Percentiles rank a stretch among this genome's conserved stretches.
Evolutionary conservation across 2,888 invertebrate genomes (phyloP).

Genomic region (Idaea dimidiata): DNA sequence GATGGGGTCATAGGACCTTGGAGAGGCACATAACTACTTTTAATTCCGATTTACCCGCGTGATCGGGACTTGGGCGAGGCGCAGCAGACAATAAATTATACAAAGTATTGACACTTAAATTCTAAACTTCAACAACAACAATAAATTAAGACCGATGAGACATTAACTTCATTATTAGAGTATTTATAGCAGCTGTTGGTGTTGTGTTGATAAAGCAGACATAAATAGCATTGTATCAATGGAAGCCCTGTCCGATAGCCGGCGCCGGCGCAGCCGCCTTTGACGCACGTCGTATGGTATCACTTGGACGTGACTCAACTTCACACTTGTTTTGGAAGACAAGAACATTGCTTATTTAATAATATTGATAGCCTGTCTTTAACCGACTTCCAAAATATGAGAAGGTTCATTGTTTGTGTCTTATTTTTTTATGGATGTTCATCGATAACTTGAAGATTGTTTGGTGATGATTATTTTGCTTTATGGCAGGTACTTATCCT

Average conservation of each 20-base stretch:
- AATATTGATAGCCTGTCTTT: no score
- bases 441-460: no score
- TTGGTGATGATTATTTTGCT: no score
- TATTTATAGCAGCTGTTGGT: background rate
- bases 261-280: constrained; percentile 19
- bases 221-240: constrained; percentile 35
- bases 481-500: no score
- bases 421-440: no score
- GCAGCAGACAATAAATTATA: background rate
- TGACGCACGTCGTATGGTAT: background rate
- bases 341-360: background rate
- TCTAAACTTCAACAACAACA: background rate
- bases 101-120: background rate
- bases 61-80: no score
- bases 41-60: no score
- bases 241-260: constrained; percentile 45
- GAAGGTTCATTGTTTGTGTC: no score
- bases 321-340: constrained; percentile 1
- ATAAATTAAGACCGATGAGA: background rate
- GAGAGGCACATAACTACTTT: no score
- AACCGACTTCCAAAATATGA: no score
- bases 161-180: background rate
- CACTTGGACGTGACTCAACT: constrained; percentile 1
- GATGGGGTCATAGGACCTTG: no score
- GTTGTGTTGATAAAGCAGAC: background rate